Base-by-base conservation (phyloP, 92 coral and sea anemone genomes). In the Metridium senile region DNA sequence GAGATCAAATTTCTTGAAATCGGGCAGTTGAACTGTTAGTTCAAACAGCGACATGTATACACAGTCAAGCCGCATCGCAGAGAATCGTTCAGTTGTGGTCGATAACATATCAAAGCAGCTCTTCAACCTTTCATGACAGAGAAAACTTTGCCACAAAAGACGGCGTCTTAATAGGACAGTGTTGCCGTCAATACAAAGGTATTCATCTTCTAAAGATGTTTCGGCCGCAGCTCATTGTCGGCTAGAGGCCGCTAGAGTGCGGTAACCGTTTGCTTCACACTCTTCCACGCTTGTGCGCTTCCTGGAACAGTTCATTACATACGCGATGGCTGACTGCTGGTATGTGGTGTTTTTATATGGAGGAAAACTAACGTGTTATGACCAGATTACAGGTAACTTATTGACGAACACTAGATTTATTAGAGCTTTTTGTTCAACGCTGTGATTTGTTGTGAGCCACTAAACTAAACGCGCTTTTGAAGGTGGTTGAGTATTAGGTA, bases 1-100 rank as follows among this genome's bases (percentile, higher is more conserved):
- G 71, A 87, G 97, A 91, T 91, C 97, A 80, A 83, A 89, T 91
- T 91, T 91, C 97, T 91, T 76, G 80, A 87, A 88, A 88, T 75
- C 85, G 80, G 82, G 87, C 93, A 88, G 82, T 85, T 70, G 78
- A 59, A 67, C 74, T 91, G 88, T 81, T 91, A 87, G 90, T 88
- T 84, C 90, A 88, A 90, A 91, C 90, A 91, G 54, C 83, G 67
- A 61, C 85, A 72, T 88, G 89, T 82, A 91, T 81, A 88, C 89
- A 85, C 89, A 80, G 84, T 63, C 57, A 45, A 72, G 65, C 39
- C 64, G 72, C 77, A 8, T 30, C 29, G 28, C 22, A 73, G 68
- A 13, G 33, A 73, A 25, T 39, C 64, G 26, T 35, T 72, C 53
- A 28, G 21, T 59, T 59, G 66, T 26, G 66, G 66, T 59, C 32